A percentile compares a stretch with the other conserved stretches of the same genome.
These are phyloP conservation scores for Astyanax mexicanus DNA, from an alignment of 2,797 vertebrate genomes.

Conservation along the genomic window DNA sequence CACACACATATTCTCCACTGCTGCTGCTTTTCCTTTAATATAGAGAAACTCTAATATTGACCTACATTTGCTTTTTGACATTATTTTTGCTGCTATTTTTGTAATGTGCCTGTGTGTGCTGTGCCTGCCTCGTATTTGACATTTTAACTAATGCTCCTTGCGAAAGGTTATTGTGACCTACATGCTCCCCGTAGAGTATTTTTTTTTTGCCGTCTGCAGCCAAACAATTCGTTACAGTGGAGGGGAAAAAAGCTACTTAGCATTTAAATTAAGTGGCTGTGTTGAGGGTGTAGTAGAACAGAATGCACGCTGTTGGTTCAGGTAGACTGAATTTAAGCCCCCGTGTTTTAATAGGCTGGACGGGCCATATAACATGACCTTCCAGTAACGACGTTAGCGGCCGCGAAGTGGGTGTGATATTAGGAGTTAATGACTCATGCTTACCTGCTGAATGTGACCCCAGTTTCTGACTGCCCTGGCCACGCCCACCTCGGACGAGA, in stretches of 20 bases:
- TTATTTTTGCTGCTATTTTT: slow-evolving; percentile 76
- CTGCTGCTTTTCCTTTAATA: slow-evolving; percentile 55
- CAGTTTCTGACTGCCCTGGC: slow-evolving; percentile 1
- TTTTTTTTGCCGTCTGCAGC: slow-evolving; percentile 42
- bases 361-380: slow-evolving; percentile 12
- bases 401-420: neutral
- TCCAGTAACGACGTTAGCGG: neutral
- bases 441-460: slow-evolving; percentile 56
- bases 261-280: slow-evolving; percentile 45
- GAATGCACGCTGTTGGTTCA: slow-evolving; percentile 9
- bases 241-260: slow-evolving; percentile 41
- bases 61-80: slow-evolving; percentile 76
- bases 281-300: slow-evolving; percentile 19
- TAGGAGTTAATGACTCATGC: slow-evolving; percentile 20
- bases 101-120: slow-evolving; percentile 59
- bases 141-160: slow-evolving; percentile 74
- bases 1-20: neutral
- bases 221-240: slow-evolving; percentile 51
- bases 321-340: slow-evolving; percentile 3
- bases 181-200: slow-evolving; percentile 57
- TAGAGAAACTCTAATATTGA: slow-evolving; percentile 72
- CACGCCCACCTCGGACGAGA: neutral
- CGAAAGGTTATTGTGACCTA: slow-evolving; percentile 67
- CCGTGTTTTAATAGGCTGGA: slow-evolving; percentile 2
- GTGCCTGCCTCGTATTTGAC: slow-evolving; percentile 65